A percentile compares a stretch with the other conserved stretches of the same genome.
Conservation (phyloP, 1,140 invertebrate species). For the Aphaenogaster ashmeadi region DNA sequence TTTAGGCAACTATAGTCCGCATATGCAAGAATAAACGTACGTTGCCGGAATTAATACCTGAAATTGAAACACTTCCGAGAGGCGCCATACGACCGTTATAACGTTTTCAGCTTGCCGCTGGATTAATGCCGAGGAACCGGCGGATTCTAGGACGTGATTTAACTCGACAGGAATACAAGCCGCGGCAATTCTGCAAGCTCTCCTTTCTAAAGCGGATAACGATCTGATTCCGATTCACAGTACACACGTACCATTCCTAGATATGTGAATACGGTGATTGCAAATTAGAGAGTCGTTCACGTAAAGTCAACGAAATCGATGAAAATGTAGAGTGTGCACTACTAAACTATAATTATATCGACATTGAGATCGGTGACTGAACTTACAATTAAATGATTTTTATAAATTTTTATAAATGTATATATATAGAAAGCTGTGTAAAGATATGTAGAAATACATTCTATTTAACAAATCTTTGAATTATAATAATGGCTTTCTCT, state of each 20-base stretch:
- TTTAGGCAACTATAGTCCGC: background rate
- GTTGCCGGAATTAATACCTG: constrained; percentile 48
- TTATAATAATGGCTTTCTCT: no score
- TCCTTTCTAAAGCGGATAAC: constrained; percentile 47
- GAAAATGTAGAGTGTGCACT: background rate
- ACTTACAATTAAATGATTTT: background rate
- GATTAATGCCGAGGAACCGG: constrained; percentile 49
- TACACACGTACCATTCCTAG: background rate
- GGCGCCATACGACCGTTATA: constrained; percentile 48
- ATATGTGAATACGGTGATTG: background rate
- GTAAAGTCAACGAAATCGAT: constrained; percentile 15
- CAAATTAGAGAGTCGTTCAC: constrained; percentile 3
- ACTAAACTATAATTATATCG: constrained; percentile 1
- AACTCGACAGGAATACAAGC: constrained; percentile 51
- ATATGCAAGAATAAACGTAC: constrained; percentile 46
- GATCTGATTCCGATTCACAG: constrained; percentile 42
- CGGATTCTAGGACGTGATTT: constrained; percentile 48
- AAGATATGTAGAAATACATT: background rate
- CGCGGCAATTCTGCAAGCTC: constrained; percentile 27
- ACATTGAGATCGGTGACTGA: background rate
- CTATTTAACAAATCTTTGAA: background rate
- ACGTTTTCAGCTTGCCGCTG: constrained; percentile 48
- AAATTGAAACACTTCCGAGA: constrained; percentile 60
- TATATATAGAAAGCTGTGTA: background rate
- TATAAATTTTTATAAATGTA: background rate